Conservation (phyloP, 2,797 vertebrate species). For the Sciurus carolinensis region DNA sequence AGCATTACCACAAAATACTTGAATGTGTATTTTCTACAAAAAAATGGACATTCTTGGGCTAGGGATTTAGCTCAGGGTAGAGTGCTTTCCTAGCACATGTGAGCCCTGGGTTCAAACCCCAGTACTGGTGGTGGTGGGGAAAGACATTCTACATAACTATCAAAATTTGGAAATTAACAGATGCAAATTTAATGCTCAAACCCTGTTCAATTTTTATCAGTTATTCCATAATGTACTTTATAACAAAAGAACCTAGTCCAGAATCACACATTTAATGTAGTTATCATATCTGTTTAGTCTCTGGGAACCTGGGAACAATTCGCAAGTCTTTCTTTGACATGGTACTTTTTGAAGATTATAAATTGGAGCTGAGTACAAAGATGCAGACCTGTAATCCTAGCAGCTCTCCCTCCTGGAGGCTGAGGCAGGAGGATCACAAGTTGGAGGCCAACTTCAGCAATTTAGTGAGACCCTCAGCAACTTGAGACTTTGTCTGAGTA, state of each 20-base stretch:
- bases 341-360: slow-evolving; percentile 17
- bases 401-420: no score
- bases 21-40: slow-evolving; percentile 7
- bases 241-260: background rate
- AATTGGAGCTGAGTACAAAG: no score
- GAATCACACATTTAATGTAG: background rate
- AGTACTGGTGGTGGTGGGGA: background rate
- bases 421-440: no score
- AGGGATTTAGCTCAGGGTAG: no score
- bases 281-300: background rate
- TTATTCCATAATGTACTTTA: background rate
- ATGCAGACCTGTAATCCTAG: no score
- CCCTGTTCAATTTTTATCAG: background rate
- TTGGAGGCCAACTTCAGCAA: no score
- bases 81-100: no score
- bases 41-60: no score
- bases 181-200: background rate
- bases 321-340: background rate
- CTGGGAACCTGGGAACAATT: background rate
- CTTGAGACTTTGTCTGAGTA: no score
- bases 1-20: background rate
- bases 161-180: slow-evolving; percentile 27
- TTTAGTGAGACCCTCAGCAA: no score
- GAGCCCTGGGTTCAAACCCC: no score
- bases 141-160: background rate